phyloP scores from a whole-genome alignment of 1,140 invertebrate genomes.

The Nasonia vitripennis region DNA sequence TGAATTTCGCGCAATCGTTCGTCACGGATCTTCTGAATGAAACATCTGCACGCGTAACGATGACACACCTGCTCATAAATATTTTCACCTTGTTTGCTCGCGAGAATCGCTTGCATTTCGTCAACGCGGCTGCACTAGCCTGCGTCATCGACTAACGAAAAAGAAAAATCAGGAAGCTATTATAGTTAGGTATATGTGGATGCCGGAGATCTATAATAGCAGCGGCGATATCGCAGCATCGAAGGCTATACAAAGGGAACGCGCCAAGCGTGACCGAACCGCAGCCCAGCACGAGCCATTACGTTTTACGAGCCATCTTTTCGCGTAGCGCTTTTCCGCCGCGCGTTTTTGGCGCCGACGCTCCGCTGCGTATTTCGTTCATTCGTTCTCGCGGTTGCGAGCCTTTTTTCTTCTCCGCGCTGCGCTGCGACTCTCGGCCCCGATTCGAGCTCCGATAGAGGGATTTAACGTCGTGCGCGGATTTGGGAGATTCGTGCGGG shows the following conservation, averaged over 20 bases:
- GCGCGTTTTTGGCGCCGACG: slow-evolving; percentile 5
- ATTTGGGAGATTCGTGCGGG: background rate
- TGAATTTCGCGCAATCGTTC: too few relatives aligned
- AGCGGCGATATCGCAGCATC: background rate
- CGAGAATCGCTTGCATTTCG: too few relatives aligned
- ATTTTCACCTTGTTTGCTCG: too few relatives aligned
- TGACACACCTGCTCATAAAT: too few relatives aligned
- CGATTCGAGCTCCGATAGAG: too few relatives aligned
- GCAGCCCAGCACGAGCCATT: slow-evolving; percentile 24
- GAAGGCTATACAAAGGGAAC: background rate
- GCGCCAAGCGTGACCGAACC: slow-evolving; percentile 21
- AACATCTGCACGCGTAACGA: too few relatives aligned
- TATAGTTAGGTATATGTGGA: background rate
- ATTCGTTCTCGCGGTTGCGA: background rate
- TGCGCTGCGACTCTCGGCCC: too few relatives aligned
- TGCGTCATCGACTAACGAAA: background rate
- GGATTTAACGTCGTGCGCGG: background rate
- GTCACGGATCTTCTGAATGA: too few relatives aligned
- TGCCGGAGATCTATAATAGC: background rate
- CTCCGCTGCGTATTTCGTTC: background rate
- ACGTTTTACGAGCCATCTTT: slow-evolving; percentile 36
- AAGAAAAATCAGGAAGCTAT: background rate
- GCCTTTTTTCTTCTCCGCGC: background rate
- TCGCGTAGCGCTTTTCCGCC: background rate
- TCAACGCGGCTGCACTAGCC: too few relatives aligned